phyloP scores from a whole-genome alignment of 2,888 invertebrate genomes.

The Charanyca ferruginea region DNA sequence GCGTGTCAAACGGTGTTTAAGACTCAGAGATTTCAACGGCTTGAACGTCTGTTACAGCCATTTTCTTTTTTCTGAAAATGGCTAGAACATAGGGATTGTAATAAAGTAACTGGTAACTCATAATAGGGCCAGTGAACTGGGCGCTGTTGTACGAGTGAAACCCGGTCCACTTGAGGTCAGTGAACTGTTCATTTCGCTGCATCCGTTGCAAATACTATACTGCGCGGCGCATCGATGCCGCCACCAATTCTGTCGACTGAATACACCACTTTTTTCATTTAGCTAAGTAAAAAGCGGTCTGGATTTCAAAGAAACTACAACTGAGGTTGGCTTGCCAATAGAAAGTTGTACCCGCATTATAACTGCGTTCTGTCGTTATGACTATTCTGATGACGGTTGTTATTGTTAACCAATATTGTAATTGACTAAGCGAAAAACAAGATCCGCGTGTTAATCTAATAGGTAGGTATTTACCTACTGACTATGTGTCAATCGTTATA shows the following conservation, averaged over 20 bases:
- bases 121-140: conserved; percentile 88
- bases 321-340: conserved; percentile 71
- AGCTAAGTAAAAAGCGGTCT: conserved; percentile 81
- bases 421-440: conserved; percentile 29
- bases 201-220: conserved; percentile 91
- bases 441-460: conserved; percentile 16
- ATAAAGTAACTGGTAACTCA: conserved; percentile 71
- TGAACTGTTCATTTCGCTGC: conserved; percentile 90
- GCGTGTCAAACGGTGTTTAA: conserved; percentile 13
- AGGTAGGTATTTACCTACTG: conserved; percentile 4
- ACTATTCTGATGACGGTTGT: conserved; percentile 47
- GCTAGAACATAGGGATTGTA: conserved; percentile 75
- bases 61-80: conserved; percentile 29
- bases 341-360: conserved; percentile 76
- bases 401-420: conserved; percentile 47
- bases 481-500: background rate
- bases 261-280: conserved; percentile 83
- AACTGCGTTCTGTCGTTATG: conserved; percentile 55
- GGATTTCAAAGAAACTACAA: conserved; percentile 80
- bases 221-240: conserved; percentile 85
- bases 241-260: conserved; percentile 86
- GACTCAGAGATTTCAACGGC: background rate
- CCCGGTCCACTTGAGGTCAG: conserved; percentile 87
- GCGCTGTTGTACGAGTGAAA: conserved; percentile 89
- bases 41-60: background rate